Evolutionary conservation across 2,797 vertebrate species (phyloP).

Genomic region (Lagocephalus sceleratus): DNA sequence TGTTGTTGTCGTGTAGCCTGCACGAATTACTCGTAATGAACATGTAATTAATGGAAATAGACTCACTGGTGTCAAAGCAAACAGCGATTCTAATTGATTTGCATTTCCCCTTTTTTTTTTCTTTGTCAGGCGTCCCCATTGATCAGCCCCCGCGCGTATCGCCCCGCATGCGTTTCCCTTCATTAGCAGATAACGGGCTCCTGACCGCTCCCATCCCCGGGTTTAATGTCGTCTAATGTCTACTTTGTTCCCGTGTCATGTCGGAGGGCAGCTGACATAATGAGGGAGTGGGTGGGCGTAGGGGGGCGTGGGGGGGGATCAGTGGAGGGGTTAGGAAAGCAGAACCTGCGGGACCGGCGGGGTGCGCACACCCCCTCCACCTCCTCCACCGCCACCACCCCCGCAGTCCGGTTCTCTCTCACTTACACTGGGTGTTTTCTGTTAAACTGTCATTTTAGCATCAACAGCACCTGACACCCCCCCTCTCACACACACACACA

Average conservation of each 20-base stretch:
- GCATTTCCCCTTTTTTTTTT: conserved; percentile 84
- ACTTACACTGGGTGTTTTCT: conserved; percentile 51
- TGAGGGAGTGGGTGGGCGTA: conserved; percentile 93
- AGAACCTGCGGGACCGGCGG: conserved; percentile 81
- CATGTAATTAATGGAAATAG: conserved; percentile 99
- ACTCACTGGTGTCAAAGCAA: conserved; percentile 98
- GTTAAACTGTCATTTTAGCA: conserved; percentile 60
- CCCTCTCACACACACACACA: no score
- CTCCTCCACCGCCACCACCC: conserved; percentile 5
- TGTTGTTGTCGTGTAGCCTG: conserved; percentile 86
- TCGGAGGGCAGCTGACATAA: conserved; percentile 93
- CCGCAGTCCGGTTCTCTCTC: conserved; percentile 47
- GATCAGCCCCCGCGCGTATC: conserved; percentile 93
- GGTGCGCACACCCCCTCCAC: conserved; percentile 41
- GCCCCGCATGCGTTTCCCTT: conserved; percentile 99
- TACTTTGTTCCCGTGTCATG: conserved; percentile 99
- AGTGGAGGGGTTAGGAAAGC: conserved; percentile 99
- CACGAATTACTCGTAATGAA: conserved; percentile 99
- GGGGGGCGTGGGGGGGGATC: conserved; percentile 81
- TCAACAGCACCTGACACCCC: conserved; percentile 49
- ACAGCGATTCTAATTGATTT: conserved; percentile 99
- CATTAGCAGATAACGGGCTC: conserved; percentile 99
- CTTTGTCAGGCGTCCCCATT: conserved; percentile 88
- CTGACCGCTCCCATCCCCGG: conserved; percentile 98
- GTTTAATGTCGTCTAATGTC: conserved; percentile 99